Base-by-base conservation (phyloP, 2,797 vertebrate species). In the Botia kubotai region DNA sequence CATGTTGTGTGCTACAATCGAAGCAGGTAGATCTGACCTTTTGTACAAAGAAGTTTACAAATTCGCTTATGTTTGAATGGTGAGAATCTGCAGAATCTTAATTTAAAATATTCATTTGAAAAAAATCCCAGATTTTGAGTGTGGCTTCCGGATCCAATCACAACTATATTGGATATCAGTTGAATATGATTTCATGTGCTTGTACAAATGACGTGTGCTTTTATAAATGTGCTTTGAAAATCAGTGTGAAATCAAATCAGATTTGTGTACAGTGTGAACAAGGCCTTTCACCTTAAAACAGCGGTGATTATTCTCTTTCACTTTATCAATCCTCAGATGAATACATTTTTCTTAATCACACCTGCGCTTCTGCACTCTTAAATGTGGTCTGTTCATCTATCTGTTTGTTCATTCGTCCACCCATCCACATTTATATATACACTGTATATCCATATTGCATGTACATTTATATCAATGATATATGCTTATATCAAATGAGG, bases 401-500 rank as follows among this genome's bases (percentile, higher is more conserved):
- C 60, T 39, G 57, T 73, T 68, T 63, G 43, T 29, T 46, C 23
- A 39, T 81, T 48, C 52, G 36, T 75, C n/a, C 60, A 74, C 48
- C 12, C 65, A 46, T 70, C 16, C 21, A 73, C 50, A 33, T 70
- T 2, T 60, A 26, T 67, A 63, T 65, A 68, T n/a, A 53, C 26
- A 72, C 55, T 69, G 67, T 53, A 68, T 75, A 62, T 75, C 66
- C 16, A 53, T 72, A 76, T 81, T 67, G 23, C 58, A 46, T 77
- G 53, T 52, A 66, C 58, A 5, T 33, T 33, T 33, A 33, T 33
- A 33, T 33, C 33, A 33, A 26, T 26, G 23, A 26, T 26, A 26
- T 26, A 57, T 60, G 66, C 52, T 66, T 69, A 72, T 33, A 52
- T 33, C 63, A 79, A 53, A 78, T 72, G 58, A 65, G 66, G 70